Evolutionary conservation across 1,140 invertebrate genomes (phyloP).

Genomic region (Pseudomyrmex pallidus): DNA sequence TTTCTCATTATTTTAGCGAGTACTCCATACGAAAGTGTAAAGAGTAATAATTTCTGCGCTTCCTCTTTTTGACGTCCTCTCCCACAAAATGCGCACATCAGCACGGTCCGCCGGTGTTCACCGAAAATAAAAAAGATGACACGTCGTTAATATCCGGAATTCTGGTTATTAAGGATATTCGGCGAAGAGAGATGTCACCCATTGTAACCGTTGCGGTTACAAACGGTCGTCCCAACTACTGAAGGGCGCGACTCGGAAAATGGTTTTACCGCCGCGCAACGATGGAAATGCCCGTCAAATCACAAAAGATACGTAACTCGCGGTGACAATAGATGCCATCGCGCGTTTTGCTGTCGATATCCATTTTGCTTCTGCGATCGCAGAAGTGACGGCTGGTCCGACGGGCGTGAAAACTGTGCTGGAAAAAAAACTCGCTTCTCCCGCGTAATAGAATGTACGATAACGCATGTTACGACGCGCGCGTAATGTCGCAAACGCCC

Average conservation of each 20-base stretch:
- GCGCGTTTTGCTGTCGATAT: constrained; percentile 61
- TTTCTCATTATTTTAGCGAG: not conserved
- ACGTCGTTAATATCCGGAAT: constrained; percentile 46
- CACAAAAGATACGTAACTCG: constrained; percentile 59
- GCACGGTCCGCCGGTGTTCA: not conserved
- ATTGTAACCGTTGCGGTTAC: constrained; percentile 35
- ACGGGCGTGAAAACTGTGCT: constrained; percentile 46
- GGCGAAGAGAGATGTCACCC: constrained; percentile 12
- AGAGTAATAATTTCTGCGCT: constrained; percentile 25
- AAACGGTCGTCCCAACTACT: constrained; percentile 29
- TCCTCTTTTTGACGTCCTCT: not conserved
- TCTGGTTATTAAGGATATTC: constrained; percentile 40
- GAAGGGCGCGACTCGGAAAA: constrained; percentile 47
- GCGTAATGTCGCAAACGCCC: not conserved
- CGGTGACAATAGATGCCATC: constrained; percentile 62
- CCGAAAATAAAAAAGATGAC: constrained; percentile 26
- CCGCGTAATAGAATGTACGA: constrained; percentile 32
- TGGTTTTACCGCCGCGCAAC: constrained; percentile 46
- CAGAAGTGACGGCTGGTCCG: constrained; percentile 52
- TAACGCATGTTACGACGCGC: constrained; percentile 5
- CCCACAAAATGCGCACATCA: constrained; percentile 9
- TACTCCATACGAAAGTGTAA: not conserved
- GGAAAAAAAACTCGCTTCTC: constrained; percentile 15
- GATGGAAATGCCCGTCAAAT: constrained; percentile 60
- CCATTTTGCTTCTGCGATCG: constrained; percentile 60